A percentile compares a stretch with the other conserved stretches of the same genome.
Evolutionary conservation across 2,113 vertebrate species (phyloP).

Genomic region (Odocoileus hemionus): DNA sequence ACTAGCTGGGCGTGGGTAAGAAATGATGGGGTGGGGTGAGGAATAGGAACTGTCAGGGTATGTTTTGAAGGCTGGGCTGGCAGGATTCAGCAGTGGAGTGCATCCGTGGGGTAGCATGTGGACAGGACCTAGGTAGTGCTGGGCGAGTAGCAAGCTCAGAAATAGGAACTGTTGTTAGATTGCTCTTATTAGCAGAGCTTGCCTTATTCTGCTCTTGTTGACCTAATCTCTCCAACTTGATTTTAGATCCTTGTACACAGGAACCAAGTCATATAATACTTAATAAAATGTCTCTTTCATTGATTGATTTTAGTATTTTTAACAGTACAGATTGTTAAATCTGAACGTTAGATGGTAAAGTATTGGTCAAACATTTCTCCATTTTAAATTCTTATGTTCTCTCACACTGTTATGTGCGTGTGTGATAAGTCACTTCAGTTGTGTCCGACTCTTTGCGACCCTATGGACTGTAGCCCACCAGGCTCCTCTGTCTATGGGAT

Average conservation of each 20-base stretch:
- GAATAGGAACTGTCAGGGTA: neutral
- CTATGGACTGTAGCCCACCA: neutral
- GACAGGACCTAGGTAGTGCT: neutral
- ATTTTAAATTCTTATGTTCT: neutral
- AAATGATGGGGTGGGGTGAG: neutral
- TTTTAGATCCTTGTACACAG: neutral
- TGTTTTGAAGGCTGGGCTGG: neutral
- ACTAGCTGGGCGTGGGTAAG: neutral
- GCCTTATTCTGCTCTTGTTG: neutral
- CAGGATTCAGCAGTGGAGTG: neutral
- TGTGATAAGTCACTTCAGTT: neutral
- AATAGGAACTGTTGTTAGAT: neutral
- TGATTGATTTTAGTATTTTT: neutral
- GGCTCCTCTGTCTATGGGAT: neutral
- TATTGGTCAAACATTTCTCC: neutral
- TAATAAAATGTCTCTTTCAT: neutral
- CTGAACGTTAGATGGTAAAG: neutral
- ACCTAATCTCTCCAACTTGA: neutral
- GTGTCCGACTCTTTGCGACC: neutral
- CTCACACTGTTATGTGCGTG: neutral
- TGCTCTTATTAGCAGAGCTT: neutral
- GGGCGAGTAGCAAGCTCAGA: neutral
- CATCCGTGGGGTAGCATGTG: fast-evolving
- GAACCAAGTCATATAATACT: neutral
- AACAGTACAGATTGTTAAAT: neutral